Evolutionary conservation across 2,113 vertebrate genomes (phyloP), one percentile per base, ranked within the genome.

Genomic region (Speoplatyrhinus poulsoni): DNA sequence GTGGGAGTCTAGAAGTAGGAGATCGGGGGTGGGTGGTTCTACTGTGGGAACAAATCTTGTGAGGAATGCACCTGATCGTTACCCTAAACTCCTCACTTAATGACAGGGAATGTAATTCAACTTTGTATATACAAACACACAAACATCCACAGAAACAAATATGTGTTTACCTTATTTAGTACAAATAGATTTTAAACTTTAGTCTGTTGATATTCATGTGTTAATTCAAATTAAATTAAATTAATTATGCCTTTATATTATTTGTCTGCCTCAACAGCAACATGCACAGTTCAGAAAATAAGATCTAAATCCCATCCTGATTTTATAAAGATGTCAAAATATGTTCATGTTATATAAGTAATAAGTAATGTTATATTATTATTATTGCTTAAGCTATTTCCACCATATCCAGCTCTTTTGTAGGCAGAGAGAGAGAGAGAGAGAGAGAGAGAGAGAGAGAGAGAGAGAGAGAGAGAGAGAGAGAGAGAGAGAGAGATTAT

Each of bases 21-120:
- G 61, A 12, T 41, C 19, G 11, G 7, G 5, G 6, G 59, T n/a
- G 53, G n/a, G 12, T 13, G 6, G 9, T 36, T 33, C 36, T 53
- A 69, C 60, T 76, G 81, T 85, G 82, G 79, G 82, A 89, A 85
- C 74, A 66, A 73, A 62, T 68, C 46, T 49, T 67, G 26, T 56
- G 33, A 60, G 64, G 68, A 82, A 77, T 75, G 48, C 76, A 68
- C 62, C 73, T 53, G 65, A 78, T 73, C 32, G 62, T 80, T 82
- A 81, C 73, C 56, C 77, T 56, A 64, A 73, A 65, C 55, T 15
- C 26, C 3, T 52, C 8, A 70, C 7, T 7, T 65, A 61, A 66
- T 50, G 55, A 52, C 26, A 78, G 46, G 12, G 41, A 19, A 2
- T 6, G 53, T 17, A 56, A 13, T 60, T 63, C 63, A 32, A 60